Evolutionary conservation across 2,797 vertebrate genomes (phyloP).

Genomic region (Scomberomorus guttatus): DNA sequence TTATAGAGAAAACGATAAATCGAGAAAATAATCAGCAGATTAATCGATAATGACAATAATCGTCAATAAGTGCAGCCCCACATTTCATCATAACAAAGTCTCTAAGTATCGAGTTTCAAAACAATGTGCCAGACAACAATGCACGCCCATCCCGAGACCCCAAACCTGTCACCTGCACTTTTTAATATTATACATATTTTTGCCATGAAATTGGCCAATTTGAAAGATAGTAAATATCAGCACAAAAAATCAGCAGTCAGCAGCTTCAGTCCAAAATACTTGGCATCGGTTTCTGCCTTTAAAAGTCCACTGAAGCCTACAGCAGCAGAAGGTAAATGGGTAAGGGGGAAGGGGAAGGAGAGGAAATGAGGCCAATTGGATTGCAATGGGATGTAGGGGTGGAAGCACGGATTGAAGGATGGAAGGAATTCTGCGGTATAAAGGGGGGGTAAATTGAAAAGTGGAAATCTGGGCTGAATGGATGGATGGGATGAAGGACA

Average conservation of each 20-base stretch:
- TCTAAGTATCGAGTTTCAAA: not conserved
- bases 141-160: not conserved
- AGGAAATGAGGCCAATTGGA: conserved; percentile 60
- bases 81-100: too few relatives aligned
- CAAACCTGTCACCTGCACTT: conserved; percentile 15
- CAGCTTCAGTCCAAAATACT: conserved; percentile 58
- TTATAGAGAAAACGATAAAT: too few relatives aligned
- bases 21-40: not conserved
- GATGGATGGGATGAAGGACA: conserved; percentile 68
- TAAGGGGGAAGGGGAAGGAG: not conserved
- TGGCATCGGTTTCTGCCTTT: conserved; percentile 54
- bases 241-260: conserved; percentile 66
- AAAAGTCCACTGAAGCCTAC: conserved; percentile 58
- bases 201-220: conserved; percentile 66
- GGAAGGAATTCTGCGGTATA: conserved; percentile 60
- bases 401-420: conserved; percentile 44
- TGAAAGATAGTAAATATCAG: conserved; percentile 61
- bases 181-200: conserved; percentile 33
- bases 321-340: conserved; percentile 61
- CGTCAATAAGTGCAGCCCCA: too few relatives aligned
- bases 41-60: too few relatives aligned
- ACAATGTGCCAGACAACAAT: not conserved
- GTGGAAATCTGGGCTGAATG: conserved; percentile 67
- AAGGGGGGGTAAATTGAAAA: conserved; percentile 69
- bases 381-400: conserved; percentile 53